Evolutionary conservation across 2,113 vertebrate genomes (phyloP).

Genomic region (Cyprinodon brontotheroides): DNA sequence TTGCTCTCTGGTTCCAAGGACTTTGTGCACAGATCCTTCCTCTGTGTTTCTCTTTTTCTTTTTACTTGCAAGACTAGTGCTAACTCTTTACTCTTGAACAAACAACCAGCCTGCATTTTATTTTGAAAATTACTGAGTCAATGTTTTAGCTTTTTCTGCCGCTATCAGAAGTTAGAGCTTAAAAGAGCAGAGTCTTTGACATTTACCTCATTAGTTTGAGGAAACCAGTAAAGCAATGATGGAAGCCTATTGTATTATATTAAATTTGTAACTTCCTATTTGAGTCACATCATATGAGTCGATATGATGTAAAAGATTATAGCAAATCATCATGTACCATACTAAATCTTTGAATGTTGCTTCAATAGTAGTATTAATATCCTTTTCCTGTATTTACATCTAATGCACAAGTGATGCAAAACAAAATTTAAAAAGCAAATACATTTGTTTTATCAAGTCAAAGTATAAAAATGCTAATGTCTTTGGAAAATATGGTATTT

Average conservation of each 20-base stretch:
- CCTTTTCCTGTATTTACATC: neutral
- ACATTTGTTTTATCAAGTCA: neutral
- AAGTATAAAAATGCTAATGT: no score
- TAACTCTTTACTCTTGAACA: no score
- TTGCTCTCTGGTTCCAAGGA: no score
- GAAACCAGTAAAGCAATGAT: slow-evolving; percentile 14
- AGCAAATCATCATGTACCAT: slow-evolving; percentile 9
- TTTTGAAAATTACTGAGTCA: neutral
- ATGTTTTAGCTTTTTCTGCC: neutral
- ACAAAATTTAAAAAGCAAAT: neutral
- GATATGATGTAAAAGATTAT: slow-evolving; percentile 6
- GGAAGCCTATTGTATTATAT: slow-evolving; percentile 2
- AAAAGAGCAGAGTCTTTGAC: slow-evolving; percentile 8
- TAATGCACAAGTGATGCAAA: neutral
- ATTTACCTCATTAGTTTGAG: slow-evolving; percentile 18
- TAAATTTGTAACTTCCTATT: neutral
- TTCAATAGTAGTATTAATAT: slow-evolving; percentile 5
- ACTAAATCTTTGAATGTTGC: neutral
- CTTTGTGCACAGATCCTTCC: no score
- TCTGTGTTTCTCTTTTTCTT: no score
- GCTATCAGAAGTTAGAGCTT: neutral
- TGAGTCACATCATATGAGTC: slow-evolving; percentile 6
- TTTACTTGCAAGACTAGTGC: no score
- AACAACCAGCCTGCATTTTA: neutral
- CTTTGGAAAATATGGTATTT: no score